Evolutionary conservation across 2,888 invertebrate genomes (phyloP).

Genomic region (Callimorpha dominula): DNA sequence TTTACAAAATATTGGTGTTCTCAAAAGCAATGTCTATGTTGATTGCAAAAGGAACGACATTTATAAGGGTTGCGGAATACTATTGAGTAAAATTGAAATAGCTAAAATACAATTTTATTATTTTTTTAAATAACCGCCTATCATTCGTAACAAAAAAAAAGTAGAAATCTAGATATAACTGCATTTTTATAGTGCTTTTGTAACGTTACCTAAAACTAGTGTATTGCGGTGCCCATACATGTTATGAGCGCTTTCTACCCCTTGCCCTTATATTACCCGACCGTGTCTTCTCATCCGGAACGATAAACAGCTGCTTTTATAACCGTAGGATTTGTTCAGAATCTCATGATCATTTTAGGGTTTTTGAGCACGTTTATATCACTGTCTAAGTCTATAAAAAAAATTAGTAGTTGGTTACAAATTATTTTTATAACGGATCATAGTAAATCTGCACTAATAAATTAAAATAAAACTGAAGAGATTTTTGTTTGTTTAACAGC

Average conservation of each 20-base stretch:
- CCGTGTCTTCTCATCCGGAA: constrained; percentile 33
- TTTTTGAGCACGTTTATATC: not conserved
- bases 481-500: too few relatives aligned
- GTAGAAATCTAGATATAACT: not conserved
- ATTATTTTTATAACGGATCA: too few relatives aligned
- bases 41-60: too few relatives aligned
- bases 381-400: not conserved
- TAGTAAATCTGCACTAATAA: too few relatives aligned
- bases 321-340: constrained; percentile 16
- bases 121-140: not conserved
- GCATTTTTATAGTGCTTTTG: not conserved
- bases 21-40: too few relatives aligned
- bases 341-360: not conserved
- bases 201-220: constrained; percentile 13
- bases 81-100: not conserved
- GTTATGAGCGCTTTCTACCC: constrained; percentile 37
- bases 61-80: not conserved
- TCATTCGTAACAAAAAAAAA: not conserved
- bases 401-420: too few relatives aligned
- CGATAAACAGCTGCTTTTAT: constrained; percentile 37
- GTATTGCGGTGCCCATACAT: constrained; percentile 17
- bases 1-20: too few relatives aligned
- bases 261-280: constrained; percentile 30
- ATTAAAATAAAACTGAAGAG: too few relatives aligned
- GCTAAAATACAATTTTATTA: not conserved